Evolutionary conservation across 2,888 invertebrate species (phyloP), one percentile per base, ranked within the genome.

Genomic region (Adela reaumurella): DNA sequence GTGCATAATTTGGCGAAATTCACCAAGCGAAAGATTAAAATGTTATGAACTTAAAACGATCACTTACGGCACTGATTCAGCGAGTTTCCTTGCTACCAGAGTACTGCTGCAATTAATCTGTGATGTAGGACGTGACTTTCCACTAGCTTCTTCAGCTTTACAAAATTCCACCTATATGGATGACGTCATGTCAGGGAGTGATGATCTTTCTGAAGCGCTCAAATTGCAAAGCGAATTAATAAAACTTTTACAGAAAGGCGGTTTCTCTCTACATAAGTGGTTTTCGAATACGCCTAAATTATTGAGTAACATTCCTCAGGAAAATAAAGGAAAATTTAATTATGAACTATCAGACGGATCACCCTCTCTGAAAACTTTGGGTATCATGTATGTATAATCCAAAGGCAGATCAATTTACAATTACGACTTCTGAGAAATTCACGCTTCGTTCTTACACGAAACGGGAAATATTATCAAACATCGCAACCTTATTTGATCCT

Each of bases 181-280:
- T 43, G 55, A 58, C n/a, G 29, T 59, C 2, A 54, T 60, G 49
- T 49, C 54, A 0, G 58, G 59, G 14, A 54, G 53, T 44, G 24
- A 56, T n/a, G 52, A 52, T 28, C 17, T 58, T 46, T 49, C 54
- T 52, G 51, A 56, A 46, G 56, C 52, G 24, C 20, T 55, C 24
- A 45, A 45, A 3, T 20, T 61, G 16, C 50, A 52, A 42, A 49
- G 56, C 17, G 52, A 59, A 44, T 47, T 58, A 4, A 56, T 20
- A 2, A 18, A 48, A 1, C 28, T 62, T 8, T 35, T 64, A 18
- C 50, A 46, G 24, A 51, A 50, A 4, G 63, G 59, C 4, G 62
- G 63, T 0, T 64, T 65, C 50, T 44, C 54, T 4, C 47, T 64
- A 3, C 57, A 61, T 19, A 60, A 64, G 48, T 61, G 58, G 60